Conservation (phyloP, 1,140 invertebrate genomes). For the Drosophila virilis region DNA sequence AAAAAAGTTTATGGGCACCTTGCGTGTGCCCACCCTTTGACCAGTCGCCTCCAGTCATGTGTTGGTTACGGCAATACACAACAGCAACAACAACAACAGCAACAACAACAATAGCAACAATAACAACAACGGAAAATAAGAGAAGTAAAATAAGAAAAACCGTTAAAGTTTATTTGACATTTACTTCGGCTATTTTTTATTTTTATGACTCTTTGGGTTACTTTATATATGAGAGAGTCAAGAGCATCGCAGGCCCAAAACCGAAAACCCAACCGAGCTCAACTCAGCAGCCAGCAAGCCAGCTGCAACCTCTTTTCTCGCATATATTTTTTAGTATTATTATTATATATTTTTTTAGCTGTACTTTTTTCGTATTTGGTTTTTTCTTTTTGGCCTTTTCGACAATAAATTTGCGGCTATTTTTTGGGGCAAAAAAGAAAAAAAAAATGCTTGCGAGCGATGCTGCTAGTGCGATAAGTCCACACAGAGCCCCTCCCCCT, state of each 20-base stretch:
- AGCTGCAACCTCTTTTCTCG: constrained; percentile 29
- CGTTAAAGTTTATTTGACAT: constrained; percentile 83
- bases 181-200: constrained; percentile 83
- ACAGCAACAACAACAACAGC: constrained; percentile 38
- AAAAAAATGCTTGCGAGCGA: constrained; percentile 19
- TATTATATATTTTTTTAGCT: constrained; percentile 17
- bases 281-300: constrained; percentile 3
- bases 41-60: not conserved
- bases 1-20: constrained; percentile 65
- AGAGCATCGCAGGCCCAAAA: constrained; percentile 9
- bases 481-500: not conserved
- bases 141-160: constrained; percentile 60
- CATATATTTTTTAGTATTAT: constrained; percentile 9
- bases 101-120: constrained; percentile 42
- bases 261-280: constrained; percentile 1
- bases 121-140: constrained; percentile 30
- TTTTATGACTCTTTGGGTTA: constrained; percentile 75
- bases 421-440: constrained; percentile 16
- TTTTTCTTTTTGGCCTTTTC: constrained; percentile 11
- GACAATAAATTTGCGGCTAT: constrained; percentile 51
- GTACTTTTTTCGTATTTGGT: not conserved
- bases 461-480: constrained; percentile 26
- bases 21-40: constrained; percentile 31
- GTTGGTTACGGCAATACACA: constrained; percentile 12
- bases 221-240: constrained; percentile 40